Conservation (phyloP, 2,888 invertebrate genomes). For the Endotricha flammealis region DNA sequence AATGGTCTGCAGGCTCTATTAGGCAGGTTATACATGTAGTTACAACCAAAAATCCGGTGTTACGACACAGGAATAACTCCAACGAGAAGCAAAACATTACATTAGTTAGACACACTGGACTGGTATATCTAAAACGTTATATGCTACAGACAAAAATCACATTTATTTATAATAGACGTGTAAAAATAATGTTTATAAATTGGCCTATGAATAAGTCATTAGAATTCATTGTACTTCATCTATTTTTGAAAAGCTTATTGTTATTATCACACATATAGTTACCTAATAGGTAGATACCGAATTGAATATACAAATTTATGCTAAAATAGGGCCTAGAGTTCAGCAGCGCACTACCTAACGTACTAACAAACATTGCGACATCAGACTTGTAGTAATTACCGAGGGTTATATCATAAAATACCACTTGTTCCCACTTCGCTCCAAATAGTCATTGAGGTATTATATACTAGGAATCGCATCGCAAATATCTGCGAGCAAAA, state of each 20-base stretch:
- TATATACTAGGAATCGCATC: too few relatives aligned
- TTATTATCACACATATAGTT: slow-evolving; percentile 73
- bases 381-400: slow-evolving; percentile 34
- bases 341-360: slow-evolving; percentile 33
- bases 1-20: too few relatives aligned
- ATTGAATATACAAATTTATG: slow-evolving; percentile 65
- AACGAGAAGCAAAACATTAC: slow-evolving; percentile 19
- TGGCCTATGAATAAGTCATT: slow-evolving; percentile 66
- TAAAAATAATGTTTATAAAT: slow-evolving; percentile 76
- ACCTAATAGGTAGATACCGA: slow-evolving; percentile 64
- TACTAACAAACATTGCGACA: slow-evolving; percentile 28
- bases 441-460: slow-evolving; percentile 26
- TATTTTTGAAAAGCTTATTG: slow-evolving; percentile 73
- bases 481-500: too few relatives aligned
- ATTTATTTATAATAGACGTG: slow-evolving; percentile 68
- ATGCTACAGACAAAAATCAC: slow-evolving; percentile 68
- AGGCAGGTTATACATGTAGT: too few relatives aligned
- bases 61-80: slow-evolving; percentile 1
- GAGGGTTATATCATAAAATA: slow-evolving; percentile 27
- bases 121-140: slow-evolving; percentile 53
- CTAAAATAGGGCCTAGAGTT: slow-evolving; percentile 37
- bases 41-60: not conserved
- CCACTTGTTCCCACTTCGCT: too few relatives aligned
- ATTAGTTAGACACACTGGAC: slow-evolving; percentile 44
- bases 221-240: slow-evolving; percentile 71